Evolutionary conservation across 2,888 invertebrate genomes (phyloP), one percentile per base, ranked within the genome.

Genomic region (Eilema caniola): DNA sequence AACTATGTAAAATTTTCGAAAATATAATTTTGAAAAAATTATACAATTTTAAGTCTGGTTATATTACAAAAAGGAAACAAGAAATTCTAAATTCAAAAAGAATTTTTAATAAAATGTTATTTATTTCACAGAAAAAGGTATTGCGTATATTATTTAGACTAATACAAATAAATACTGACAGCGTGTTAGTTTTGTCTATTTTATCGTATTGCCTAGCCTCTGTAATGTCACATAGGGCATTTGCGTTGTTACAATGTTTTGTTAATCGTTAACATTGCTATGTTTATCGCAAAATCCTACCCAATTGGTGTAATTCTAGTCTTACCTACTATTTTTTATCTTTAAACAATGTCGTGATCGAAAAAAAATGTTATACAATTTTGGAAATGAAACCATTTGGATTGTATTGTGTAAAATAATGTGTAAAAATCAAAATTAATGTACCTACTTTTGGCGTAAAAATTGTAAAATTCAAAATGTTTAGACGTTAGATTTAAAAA

Each of bases 221-320:
- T 85, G 74, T 87, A 88, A 90, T 93, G 94, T 88, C 94, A 92
- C 93, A 90, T 81, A 77, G 69, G 92, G 92, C 93, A 92, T 94
- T 90, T 87, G 84, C 93, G 93, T 94, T 94, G 92, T 91, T 87
- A 75, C 76, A 77, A 75, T 71, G 77, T 80, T 80, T 80, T 86
- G 78, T 80, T 81, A 73, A 71, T 76, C 73, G 73, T 73, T 78
- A 76, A 72, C 75, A 80, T 74, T 71, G 73, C 63, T 74, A 69
- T 83, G 76, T 81, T 83, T 76, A 70, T 72, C 70, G 66, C 67
- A 81, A 81, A 77, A 73, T 71, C 69, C 77, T 78, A 83, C 85
- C 83, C 84, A 90, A 94, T 94, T 92, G 93, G 93, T 93, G 92
- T 92, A 91, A 88, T 86, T 94, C 94, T 94, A 94, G 94, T 93